These are phyloP conservation scores for Sebastes itinus DNA, from an alignment of 2,797 vertebrate species.

Conservation along the genomic window DNA sequence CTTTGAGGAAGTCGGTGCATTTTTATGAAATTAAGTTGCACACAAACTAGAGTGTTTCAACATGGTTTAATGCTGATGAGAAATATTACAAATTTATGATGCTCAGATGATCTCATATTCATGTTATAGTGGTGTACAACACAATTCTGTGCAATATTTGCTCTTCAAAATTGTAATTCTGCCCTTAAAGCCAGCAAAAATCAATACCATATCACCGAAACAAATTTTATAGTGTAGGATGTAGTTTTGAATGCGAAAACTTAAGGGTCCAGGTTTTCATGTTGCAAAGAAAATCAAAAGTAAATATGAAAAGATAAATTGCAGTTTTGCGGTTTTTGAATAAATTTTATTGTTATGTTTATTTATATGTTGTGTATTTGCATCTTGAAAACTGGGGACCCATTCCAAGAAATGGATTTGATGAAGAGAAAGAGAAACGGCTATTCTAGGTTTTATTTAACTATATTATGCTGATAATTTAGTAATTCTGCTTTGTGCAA, in stretches of 20 bases:
- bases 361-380: background rate
- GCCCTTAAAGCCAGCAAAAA: background rate
- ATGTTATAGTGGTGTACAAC: background rate
- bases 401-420: background rate
- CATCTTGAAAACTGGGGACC: background rate
- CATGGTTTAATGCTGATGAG: background rate
- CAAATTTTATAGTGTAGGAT: rapidly evolving
- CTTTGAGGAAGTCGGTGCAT: background rate
- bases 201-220: background rate
- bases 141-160: background rate
- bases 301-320: background rate
- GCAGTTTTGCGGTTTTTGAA: background rate
- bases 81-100: background rate
- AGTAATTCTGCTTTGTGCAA: background rate
- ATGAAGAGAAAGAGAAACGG: background rate
- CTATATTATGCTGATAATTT: background rate
- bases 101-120: slow-evolving; percentile 1
- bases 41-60: background rate
- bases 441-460: background rate
- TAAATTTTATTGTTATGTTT: background rate
- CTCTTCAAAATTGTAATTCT: background rate
- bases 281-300: background rate
- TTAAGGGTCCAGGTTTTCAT: background rate
- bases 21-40: background rate
- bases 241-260: background rate